These are phyloP conservation scores for Tetraneura akinire DNA, from an alignment of 1,140 invertebrate species.

Conservation along the genomic window DNA sequence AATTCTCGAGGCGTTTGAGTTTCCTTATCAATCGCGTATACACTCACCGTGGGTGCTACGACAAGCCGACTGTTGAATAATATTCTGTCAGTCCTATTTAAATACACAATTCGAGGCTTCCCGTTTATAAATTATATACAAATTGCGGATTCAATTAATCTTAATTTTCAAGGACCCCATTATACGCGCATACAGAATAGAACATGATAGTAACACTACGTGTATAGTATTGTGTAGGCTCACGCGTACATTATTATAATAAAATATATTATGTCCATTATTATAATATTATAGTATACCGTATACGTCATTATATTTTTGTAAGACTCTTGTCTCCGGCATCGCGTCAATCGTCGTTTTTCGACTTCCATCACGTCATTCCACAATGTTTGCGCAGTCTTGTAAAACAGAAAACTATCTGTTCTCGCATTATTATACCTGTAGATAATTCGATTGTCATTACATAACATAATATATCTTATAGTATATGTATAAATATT, in stretches of 20 bases:
- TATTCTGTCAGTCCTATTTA: slow-evolving; percentile 32
- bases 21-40: slow-evolving; percentile 20
- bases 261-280: background rate
- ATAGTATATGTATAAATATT: background rate
- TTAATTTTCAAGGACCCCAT: slow-evolving; percentile 43
- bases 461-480: background rate
- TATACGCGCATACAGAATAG: background rate
- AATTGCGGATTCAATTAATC: slow-evolving; percentile 42
- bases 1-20: slow-evolving; percentile 21
- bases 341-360: no score
- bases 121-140: slow-evolving; percentile 49
- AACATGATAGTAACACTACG: background rate
- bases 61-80: slow-evolving; percentile 1
- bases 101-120: slow-evolving; percentile 51
- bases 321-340: no score
- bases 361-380: no score
- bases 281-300: no score
- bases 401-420: slow-evolving; percentile 3
- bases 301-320: no score
- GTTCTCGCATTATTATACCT: background rate
- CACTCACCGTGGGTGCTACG: background rate
- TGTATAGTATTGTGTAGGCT: slow-evolving; percentile 21
- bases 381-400: background rate
- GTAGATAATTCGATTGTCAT: no score
- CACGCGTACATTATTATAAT: background rate